These are phyloP conservation scores for Drosophila falleni DNA, from an alignment of 2,888 invertebrate species.

Conservation along the genomic window DNA sequence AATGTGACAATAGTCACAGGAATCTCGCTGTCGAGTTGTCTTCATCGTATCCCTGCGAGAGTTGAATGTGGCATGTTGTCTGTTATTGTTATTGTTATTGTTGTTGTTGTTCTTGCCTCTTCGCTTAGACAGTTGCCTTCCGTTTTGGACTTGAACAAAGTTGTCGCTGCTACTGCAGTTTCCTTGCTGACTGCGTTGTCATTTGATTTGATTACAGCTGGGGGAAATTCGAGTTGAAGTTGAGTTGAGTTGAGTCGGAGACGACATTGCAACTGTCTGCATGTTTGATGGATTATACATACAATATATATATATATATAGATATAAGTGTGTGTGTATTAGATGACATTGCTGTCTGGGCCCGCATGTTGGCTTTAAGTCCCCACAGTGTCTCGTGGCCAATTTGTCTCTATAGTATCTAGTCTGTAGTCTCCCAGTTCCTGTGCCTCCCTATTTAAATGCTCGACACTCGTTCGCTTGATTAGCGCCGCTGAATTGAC, in stretches of 20 bases:
- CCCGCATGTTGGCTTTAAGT: conserved; percentile 68
- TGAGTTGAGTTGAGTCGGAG: conserved; percentile 16
- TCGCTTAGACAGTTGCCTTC: conserved; percentile 45
- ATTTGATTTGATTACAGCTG: conserved; percentile 76
- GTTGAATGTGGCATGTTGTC: conserved; percentile 28
- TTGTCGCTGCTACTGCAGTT: conserved; percentile 38
- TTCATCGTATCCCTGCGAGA: conserved; percentile 22
- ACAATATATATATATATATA: background rate
- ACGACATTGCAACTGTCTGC: conserved; percentile 62
- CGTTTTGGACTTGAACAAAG: conserved; percentile 47
- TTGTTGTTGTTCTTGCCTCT: conserved; percentile 21
- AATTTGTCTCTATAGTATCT: conserved; percentile 59
- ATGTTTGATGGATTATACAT: conserved; percentile 66
- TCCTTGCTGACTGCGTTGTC: conserved; percentile 65
- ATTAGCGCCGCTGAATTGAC: conserved; percentile 79
- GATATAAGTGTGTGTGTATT: conserved; percentile 34
- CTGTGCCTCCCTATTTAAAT: conserved; percentile 54
- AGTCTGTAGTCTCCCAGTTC: background rate
- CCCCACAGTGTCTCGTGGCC: conserved; percentile 52
- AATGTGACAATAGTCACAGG: conserved; percentile 69
- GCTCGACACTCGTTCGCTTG: conserved; percentile 64
- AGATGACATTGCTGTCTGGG: conserved; percentile 44
- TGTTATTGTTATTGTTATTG: conserved; percentile 17
- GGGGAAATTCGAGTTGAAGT: conserved; percentile 56
- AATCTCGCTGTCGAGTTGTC: conserved; percentile 21